Base-by-base conservation (phyloP, 2,888 invertebrate species). In the Diogma glabrata region DNA sequence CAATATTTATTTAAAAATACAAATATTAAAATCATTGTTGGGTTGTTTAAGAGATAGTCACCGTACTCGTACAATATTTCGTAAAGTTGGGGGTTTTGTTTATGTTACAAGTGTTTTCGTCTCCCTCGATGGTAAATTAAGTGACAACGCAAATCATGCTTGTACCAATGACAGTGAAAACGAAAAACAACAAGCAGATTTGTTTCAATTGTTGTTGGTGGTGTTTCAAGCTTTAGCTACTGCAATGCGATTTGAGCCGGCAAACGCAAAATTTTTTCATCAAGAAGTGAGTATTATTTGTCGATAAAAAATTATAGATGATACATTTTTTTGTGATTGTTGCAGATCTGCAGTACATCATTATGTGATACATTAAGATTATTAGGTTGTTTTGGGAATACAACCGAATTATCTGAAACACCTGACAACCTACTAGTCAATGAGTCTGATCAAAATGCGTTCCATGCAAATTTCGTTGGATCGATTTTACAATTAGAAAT, bases 241-340 rank as follows among this genome's bases (percentile, higher is more conserved):
- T 0, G 95, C 96, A 2, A 97, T 99, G 97, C 77, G 99, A 59
- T 99, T 95, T 66, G 99, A 99, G 69, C 99, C 99, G 2, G 96
- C 96, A 1, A 99, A 99, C 69, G 97, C 97, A 0, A 94, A 94
- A 67, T 93, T 94, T 73, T 99, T 99, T 73, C 86, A 93, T 64
- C 87, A 91, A 57, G 97, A 99, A 78, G 87, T 87, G 61, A 63
- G 63, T 58, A 46, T 19, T 30, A n/a, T n/a, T n/a, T n/a, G n/a
- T n/a, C n/a, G n/a, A n/a, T n/a, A n/a, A n/a, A n/a, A n/a, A n/a
- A n/a, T n/a, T n/a, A n/a, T n/a, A n/a, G n/a, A n/a, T 36, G 40
- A 40, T 49, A 28, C 24, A 24, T 24, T 24, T 24, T 45, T 49
- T 36, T 55, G 38, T 52, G 55, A 52, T 55, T 55, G 52, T 67